Conservation (phyloP, 1,140 invertebrate genomes). For the Euschistus heros region DNA sequence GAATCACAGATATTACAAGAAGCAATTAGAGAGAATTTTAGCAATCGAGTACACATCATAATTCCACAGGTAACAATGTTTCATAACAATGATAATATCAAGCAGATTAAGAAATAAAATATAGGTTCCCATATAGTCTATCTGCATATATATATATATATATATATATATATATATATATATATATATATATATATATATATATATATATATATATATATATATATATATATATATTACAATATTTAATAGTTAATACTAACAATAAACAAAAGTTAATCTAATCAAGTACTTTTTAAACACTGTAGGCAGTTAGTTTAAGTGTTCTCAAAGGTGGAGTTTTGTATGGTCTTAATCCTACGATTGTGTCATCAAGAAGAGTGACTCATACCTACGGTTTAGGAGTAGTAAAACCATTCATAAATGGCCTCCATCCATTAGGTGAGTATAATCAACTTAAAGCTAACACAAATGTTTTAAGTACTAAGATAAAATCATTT, state of each 20-base stretch:
- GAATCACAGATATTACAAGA: constrained; percentile 45
- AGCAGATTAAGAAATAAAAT: too few species aligned
- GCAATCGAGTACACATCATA: constrained; percentile 36
- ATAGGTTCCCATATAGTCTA: too few species aligned
- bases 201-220: neutral
- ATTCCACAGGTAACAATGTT: constrained; percentile 39
- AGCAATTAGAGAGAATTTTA: constrained; percentile 28
- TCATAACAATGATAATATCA: too few species aligned
- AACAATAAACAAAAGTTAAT: too few species aligned
- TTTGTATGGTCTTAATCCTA: constrained; percentile 46
- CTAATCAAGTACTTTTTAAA: too few species aligned
- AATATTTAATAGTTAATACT: neutral
- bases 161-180: neutral
- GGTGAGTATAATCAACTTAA: constrained; percentile 26
- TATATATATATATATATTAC: neutral
- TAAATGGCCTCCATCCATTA: constrained; percentile 39
- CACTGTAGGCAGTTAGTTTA: constrained; percentile 36
- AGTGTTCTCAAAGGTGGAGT: constrained; percentile 45
- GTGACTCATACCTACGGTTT: constrained; percentile 48
- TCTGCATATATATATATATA: too few species aligned
- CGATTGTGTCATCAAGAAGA: constrained; percentile 40
- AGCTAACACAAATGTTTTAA: too few species aligned
- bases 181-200: neutral
- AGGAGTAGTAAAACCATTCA: constrained; percentile 47
- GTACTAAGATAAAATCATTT: too few species aligned